A percentile compares a stretch with the other conserved stretches of the same genome.
Conservation (phyloP, 2,797 vertebrate genomes). For the Gallinago nigripennis region DNA sequence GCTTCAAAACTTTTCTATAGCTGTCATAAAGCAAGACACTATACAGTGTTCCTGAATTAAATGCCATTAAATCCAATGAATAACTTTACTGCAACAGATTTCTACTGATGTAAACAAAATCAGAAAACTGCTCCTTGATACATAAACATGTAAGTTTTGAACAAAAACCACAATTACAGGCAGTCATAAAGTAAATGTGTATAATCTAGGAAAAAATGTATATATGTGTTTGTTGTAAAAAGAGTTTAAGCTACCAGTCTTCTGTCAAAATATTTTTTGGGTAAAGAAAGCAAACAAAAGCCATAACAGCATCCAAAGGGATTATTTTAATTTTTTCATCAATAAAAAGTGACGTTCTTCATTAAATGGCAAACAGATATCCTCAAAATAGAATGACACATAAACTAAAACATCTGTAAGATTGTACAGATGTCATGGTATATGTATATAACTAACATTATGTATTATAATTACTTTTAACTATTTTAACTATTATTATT, state of each 20-base stretch:
- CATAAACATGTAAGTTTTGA: background rate
- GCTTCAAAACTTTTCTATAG: slow-evolving; percentile 8
- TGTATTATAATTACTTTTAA: background rate
- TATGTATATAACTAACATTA: background rate
- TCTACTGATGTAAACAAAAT: background rate
- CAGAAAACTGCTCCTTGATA: background rate
- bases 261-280: background rate
- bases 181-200: background rate
- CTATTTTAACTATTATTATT: background rate
- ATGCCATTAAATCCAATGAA: background rate
- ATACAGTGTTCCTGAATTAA: background rate
- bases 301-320: accelerated
- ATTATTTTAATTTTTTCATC: background rate
- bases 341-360: background rate
- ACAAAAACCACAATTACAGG: background rate
- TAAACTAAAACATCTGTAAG: background rate
- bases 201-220: background rate
- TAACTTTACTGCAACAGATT: background rate
- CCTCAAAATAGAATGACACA: background rate
- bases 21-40: background rate
- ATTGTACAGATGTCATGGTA: background rate
- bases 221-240: background rate
- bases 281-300: background rate
- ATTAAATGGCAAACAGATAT: background rate
- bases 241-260: background rate